Evolutionary conservation across 2,888 invertebrate species (phyloP).

Genomic region (Ophioninae sp.): DNA sequence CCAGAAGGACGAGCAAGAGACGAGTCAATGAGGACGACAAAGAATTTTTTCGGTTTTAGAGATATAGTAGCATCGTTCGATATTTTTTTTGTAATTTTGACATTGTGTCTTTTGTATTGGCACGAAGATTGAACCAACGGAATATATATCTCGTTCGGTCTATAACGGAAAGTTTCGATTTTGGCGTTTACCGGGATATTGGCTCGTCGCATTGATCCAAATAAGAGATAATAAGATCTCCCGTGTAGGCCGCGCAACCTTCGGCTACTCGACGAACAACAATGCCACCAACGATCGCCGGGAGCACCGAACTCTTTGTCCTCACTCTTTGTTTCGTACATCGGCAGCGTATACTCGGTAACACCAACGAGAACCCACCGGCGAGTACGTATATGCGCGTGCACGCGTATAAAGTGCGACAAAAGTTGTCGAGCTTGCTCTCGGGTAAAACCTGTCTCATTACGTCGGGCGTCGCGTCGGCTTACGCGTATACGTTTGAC

Average conservation of each 20-base stretch:
- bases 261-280: slow-evolving; percentile 31
- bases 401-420: background rate
- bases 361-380: too few relatives aligned
- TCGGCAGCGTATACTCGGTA: slow-evolving; percentile 44
- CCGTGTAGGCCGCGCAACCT: background rate
- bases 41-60: too few relatives aligned
- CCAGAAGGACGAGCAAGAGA: too few relatives aligned
- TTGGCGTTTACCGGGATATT: background rate
- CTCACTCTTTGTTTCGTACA: background rate
- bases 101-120: too few relatives aligned
- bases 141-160: too few relatives aligned
- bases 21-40: too few relatives aligned
- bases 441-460: slow-evolving; percentile 21
- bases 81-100: too few relatives aligned
- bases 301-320: slow-evolving; percentile 29
- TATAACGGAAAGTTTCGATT: too few relatives aligned
- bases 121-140: too few relatives aligned
- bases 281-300: slow-evolving; percentile 34
- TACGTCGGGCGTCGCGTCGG: slow-evolving; percentile 4
- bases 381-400: too few relatives aligned
- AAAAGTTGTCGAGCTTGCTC: background rate
- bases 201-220: slow-evolving; percentile 64
- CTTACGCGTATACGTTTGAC: background rate
- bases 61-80: too few relatives aligned
- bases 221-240: slow-evolving; percentile 42